Evolutionary conservation across 2,113 vertebrate genomes (phyloP).

Genomic region (Aphyosemion australe): DNA sequence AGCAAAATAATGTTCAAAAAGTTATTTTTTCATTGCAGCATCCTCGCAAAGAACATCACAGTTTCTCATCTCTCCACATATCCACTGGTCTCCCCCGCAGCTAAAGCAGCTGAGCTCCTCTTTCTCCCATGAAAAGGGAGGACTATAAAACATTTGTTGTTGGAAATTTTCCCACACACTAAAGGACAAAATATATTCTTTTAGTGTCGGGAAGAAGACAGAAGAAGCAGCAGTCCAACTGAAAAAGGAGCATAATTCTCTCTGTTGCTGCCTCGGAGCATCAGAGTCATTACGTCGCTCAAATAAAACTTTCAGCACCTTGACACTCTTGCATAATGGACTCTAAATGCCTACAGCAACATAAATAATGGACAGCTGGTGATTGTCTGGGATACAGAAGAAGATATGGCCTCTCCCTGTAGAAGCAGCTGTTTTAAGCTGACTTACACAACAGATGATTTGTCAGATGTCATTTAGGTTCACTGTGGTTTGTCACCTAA

Average conservation of each 20-base stretch:
- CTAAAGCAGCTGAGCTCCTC: conserved; percentile 62
- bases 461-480: conserved; percentile 1
- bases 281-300: conserved; percentile 51
- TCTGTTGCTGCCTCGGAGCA: conserved; percentile 35
- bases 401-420: conserved; percentile 9
- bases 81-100: conserved; percentile 53
- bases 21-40: conserved; percentile 24
- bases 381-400: conserved; percentile 6
- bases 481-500: background rate
- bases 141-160: conserved; percentile 58
- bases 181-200: conserved; percentile 62
- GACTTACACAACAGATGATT: conserved; percentile 21
- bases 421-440: background rate
- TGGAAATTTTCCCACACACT: conserved; percentile 56
- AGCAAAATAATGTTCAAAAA: conserved; percentile 40
- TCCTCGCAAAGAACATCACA: conserved; percentile 60
- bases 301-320: conserved; percentile 53
- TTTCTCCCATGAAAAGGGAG: conserved; percentile 44
- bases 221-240: too few species aligned
- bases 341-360: conserved; percentile 33
- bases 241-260: conserved; percentile 49
- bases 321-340: conserved; percentile 48
- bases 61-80: conserved; percentile 49
- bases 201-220: conserved; percentile 31
- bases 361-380: conserved; percentile 35